These are phyloP conservation scores for Xestia ashworthii DNA, from an alignment of 2,888 invertebrate species.

Conservation along the genomic window DNA sequence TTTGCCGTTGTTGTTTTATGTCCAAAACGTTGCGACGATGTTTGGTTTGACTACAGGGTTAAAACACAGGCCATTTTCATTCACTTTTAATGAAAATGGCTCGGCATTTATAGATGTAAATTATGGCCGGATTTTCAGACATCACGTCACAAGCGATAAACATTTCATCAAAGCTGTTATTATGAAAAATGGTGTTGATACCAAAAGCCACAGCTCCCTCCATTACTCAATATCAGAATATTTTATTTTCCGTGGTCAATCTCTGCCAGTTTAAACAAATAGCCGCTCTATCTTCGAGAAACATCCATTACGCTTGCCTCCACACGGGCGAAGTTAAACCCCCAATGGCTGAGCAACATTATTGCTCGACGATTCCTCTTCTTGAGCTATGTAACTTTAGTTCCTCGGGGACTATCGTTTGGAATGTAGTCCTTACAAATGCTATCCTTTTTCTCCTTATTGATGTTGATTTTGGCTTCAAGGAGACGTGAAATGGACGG, in stretches of 20 bases:
- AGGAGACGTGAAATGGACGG: not conserved
- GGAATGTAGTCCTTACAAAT: not conserved
- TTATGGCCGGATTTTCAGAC: not conserved
- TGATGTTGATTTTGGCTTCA: constrained; percentile 7
- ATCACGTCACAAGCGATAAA: constrained; percentile 6
- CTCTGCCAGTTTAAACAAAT: constrained; percentile 46
- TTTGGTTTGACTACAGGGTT: constrained; percentile 9
- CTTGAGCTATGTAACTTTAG: constrained; percentile 24
- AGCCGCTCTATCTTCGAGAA: constrained; percentile 22
- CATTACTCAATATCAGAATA: constrained; percentile 24
- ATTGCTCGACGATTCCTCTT: constrained; percentile 37
- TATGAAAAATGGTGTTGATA: constrained; percentile 29
- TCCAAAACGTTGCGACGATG: not conserved
- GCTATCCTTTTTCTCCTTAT: constrained; percentile 14
- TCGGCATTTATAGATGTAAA: constrained; percentile 1
- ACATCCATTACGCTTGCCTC: constrained; percentile 35
- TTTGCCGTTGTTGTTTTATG: not conserved
- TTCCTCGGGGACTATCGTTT: constrained; percentile 16
- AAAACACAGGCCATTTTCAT: not conserved
- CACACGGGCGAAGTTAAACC: constrained; percentile 18
- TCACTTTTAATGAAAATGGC: constrained; percentile 3
- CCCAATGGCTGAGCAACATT: constrained; percentile 6
- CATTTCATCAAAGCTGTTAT: constrained; percentile 22
- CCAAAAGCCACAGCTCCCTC: constrained; percentile 2
- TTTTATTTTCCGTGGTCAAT: constrained; percentile 32